These are phyloP conservation scores for Agapostemon virescens DNA, from an alignment of 2,888 invertebrate genomes.

Conservation along the genomic window DNA sequence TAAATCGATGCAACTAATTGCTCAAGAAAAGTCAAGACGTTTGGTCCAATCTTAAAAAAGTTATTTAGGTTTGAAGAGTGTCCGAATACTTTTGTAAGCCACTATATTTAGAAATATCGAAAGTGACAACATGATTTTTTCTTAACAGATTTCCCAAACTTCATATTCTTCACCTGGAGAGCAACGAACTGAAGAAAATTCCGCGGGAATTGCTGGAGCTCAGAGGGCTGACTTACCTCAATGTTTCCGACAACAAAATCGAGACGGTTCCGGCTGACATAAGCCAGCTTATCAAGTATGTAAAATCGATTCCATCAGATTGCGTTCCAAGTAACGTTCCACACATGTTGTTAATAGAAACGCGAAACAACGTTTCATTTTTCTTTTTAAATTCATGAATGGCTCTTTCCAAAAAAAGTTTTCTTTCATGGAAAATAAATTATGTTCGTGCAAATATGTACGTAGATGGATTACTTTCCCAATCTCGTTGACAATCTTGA, in stretches of 20 bases:
- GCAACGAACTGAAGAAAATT: conserved; percentile 83
- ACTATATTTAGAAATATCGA: no score
- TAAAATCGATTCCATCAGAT: conserved; percentile 58
- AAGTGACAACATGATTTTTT: neutral
- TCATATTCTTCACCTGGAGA: conserved; percentile 77
- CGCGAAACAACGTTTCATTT: no score
- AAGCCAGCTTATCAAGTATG: conserved; percentile 83
- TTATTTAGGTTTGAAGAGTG: no score
- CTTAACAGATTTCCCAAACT: conserved; percentile 74
- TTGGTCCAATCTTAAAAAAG: no score
- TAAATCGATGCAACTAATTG: no score
- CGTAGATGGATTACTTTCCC: no score
- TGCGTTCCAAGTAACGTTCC: neutral
- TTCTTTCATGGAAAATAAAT: no score
- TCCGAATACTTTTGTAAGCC: no score
- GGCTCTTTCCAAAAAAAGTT: neutral
- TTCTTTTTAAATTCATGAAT: neutral
- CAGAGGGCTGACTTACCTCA: conserved; percentile 84
- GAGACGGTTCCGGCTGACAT: conserved; percentile 85
- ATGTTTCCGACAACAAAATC: conserved; percentile 87
- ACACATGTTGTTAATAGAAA: neutral
- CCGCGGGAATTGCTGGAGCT: conserved; percentile 84
- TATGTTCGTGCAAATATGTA: no score
- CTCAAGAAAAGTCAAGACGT: no score
- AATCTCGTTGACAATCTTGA: no score